These are phyloP conservation scores for Apomyelois bistriatella DNA, from an alignment of 2,888 invertebrate genomes.

Conservation along the genomic window DNA sequence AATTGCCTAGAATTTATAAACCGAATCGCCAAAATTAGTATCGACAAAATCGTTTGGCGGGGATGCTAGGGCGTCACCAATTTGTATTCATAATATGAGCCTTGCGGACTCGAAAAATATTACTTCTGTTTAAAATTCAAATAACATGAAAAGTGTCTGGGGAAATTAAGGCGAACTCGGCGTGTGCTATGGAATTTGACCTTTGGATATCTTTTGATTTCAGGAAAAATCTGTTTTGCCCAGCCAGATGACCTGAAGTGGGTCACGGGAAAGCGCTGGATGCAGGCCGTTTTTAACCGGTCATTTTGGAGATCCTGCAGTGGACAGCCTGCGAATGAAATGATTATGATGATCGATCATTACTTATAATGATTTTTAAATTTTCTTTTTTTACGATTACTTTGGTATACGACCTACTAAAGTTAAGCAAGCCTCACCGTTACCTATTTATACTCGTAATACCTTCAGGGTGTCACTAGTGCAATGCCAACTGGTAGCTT, in stretches of 20 bases:
- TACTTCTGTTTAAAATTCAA: slow-evolving; percentile 13
- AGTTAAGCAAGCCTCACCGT: too few relatives aligned
- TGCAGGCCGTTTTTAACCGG: too few relatives aligned
- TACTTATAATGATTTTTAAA: too few relatives aligned
- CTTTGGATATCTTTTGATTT: not conserved
- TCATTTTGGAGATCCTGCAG: too few relatives aligned
- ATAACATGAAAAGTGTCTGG: slow-evolving; percentile 11
- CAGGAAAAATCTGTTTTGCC: not conserved
- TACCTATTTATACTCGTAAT: too few relatives aligned
- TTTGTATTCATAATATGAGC: slow-evolving; percentile 14
- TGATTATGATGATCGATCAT: too few relatives aligned
- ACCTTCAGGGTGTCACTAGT: too few relatives aligned
- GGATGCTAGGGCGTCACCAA: slow-evolving; percentile 1
- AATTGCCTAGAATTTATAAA: not conserved
- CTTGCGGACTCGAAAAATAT: slow-evolving; percentile 9
- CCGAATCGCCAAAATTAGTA: slow-evolving; percentile 3
- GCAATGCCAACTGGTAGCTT: too few relatives aligned
- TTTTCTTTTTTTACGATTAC: too few relatives aligned
- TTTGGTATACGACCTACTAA: too few relatives aligned
- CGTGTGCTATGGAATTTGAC: not conserved
- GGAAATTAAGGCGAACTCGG: slow-evolving; percentile 8
- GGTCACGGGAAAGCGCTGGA: too few relatives aligned
- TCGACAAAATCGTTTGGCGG: not conserved
- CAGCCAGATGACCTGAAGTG: not conserved
- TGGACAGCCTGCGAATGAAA: too few relatives aligned